Base-by-base conservation (phyloP, 2,113 vertebrate genomes). In the Cavia porcellus region DNA sequence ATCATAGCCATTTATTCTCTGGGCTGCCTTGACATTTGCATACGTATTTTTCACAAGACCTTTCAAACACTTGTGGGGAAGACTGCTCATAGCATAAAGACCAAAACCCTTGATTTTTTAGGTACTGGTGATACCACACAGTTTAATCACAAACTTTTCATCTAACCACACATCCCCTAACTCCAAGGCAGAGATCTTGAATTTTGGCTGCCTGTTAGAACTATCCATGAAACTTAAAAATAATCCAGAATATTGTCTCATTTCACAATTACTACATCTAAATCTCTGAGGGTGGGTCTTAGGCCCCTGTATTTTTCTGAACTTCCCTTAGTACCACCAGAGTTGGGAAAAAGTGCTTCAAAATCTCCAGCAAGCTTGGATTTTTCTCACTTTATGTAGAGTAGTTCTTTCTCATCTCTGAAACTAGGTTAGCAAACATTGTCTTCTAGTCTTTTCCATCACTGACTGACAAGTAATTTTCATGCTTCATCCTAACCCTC, bases 321-420 rank as follows among this genome's bases (percentile, higher is more conserved):
- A 89, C 45, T 30, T 83, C 50, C 4, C 9, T 42, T 57, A 68
- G 20, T 89, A 9, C 70, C 61, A 61, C 25, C 17, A 86, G 57
- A 28, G 14, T n/a, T 82, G 42, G 45, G 17, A 81, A 68, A 35
- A 4, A 77, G 66, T 90, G 42, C 42, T 84, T 86, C 55, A 30
- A 62, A 92, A 30, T 95, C 32, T 93, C 45, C 4, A 90, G 80
- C n/a, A 83, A 70, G 19, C 5, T 5, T 30, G 35, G 47, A 4
- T 22, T 17, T 85, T 84, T 90, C 38, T 55, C 7, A 55, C 42
- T 79, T 77, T 61, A 19, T 93, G 17, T 62, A 38, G 45, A 87
- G 57, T 81, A 79, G 81, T 81, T 87, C 38, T 90, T 81, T 59
- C 57, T 38, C 47, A 8, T 82, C 91, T 96, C 92, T 57, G 45